Evolutionary conservation across 2,113 vertebrate species (phyloP).

Genomic region (Macquaria australasica): DNA sequence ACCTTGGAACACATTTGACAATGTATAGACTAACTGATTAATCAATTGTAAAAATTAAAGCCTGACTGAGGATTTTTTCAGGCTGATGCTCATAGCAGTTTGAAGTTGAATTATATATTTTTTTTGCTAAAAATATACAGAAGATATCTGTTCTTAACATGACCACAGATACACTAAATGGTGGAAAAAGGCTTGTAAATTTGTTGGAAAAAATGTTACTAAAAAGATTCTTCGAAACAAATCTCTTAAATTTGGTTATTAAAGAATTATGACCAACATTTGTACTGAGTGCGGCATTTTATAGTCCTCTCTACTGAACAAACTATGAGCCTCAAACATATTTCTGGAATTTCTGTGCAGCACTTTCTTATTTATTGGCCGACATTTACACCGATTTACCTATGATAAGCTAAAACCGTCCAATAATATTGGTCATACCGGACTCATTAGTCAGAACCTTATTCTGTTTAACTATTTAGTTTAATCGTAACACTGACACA

Average conservation of each 20-base stretch:
- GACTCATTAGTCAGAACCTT: no score
- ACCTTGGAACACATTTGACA: no score
- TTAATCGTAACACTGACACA: not conserved
- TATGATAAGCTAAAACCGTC: no score
- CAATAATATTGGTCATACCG: no score
- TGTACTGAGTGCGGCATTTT: no score
- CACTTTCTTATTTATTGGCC: not conserved
- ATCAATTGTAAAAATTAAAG: not conserved
- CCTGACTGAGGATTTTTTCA: not conserved
- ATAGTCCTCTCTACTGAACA: not conserved
- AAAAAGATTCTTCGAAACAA: not conserved
- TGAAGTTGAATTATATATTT: not conserved
- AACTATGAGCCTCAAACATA: not conserved
- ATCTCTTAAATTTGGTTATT: not conserved
- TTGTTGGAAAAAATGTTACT: not conserved
- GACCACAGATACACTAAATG: not conserved
- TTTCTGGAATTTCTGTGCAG: not conserved
- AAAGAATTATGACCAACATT: not conserved
- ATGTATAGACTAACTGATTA: no score
- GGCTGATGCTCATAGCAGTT: not conserved
- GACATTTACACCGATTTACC: no score
- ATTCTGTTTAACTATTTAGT: not conserved
- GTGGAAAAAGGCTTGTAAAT: not conserved
- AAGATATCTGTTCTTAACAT: no score
- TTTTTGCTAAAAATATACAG: not conserved